phyloP scores from a whole-genome alignment of 2,888 invertebrate genomes.

The Sinotaia quadrata region DNA sequence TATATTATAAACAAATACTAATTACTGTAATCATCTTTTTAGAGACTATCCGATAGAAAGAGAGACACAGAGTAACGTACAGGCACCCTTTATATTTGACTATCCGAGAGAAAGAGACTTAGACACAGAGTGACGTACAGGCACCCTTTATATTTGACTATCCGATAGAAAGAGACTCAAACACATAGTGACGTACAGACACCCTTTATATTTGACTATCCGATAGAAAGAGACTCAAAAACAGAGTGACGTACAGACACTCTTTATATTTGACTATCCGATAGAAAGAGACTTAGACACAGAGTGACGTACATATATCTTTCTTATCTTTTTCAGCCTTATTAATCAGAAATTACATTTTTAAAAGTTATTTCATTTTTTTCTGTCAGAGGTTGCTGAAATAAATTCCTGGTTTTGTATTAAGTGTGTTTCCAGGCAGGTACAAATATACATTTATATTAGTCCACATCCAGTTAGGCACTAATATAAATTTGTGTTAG shows the following conservation, averaged over 20 bases:
- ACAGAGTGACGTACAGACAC: conserved; percentile 11
- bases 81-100: background rate
- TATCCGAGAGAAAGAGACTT: background rate
- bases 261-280: background rate
- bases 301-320: background rate
- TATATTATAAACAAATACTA: no score
- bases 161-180: background rate
- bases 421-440: no score
- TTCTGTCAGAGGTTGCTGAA: no score
- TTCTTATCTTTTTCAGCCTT: no score
- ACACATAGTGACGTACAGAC: background rate
- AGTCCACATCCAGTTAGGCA: no score
- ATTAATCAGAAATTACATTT: no score
- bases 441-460: no score
- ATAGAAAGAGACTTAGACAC: background rate
- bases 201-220: background rate
- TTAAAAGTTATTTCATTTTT: no score
- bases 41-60: conserved; percentile 1
- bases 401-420: no score
- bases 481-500: no score
- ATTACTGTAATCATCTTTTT: no score
- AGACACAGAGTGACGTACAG: background rate
- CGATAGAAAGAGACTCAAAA: background rate
- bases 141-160: background rate
- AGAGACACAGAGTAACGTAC: background rate